Base-by-base conservation (phyloP, 2,113 vertebrate genomes). In the Psittacula cyanocephala region DNA sequence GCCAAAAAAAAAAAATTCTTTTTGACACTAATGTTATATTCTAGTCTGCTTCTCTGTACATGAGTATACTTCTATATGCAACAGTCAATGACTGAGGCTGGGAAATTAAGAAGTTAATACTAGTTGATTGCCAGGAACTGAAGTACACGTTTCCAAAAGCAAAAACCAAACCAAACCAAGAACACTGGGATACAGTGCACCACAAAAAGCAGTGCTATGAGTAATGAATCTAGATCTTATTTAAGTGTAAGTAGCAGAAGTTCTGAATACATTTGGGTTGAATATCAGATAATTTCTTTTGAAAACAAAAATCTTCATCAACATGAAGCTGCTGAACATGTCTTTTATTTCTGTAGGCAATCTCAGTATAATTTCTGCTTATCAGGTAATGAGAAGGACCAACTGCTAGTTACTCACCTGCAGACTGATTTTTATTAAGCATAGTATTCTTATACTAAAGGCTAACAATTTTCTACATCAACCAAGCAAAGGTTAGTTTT, bases 401-500 rank as follows among this genome's bases (percentile, higher is more conserved):
- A 74, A 65, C 35, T 46, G 7, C 70, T 86, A 90, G 31, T 37
- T 83, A 81, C 9, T 20, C 37, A 46, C 20, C 57, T 25, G 7
- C 60, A 94, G 35, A 70, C 9, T 84, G 55, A 65, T 92, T 97
- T 86, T 91, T 88, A 31, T 95, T 93, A 85, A 33, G 60, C 33
- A 27, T n/a, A 41, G 71, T 75, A 68, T 90, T 91, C 92, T 67
- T 85, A 71, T 17, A 75, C 20, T 63, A 63, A 95, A 89, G 69
- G 52, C 77, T 79, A 77, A 91, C 57, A 82, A 35, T 74, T 85
- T 89, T 59, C 86, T 94, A 93, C 92, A 59, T 39, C 69, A 86
- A 85, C 71, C 84, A 89, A 92, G 65, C 75, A 88, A 92, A 97
- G 84, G 94, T 96, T 95, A 85, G 39, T 67, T 88, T 80, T 78